Base-by-base conservation (phyloP, 2,797 vertebrate species). In the Leucoraja ocellata region DNA sequence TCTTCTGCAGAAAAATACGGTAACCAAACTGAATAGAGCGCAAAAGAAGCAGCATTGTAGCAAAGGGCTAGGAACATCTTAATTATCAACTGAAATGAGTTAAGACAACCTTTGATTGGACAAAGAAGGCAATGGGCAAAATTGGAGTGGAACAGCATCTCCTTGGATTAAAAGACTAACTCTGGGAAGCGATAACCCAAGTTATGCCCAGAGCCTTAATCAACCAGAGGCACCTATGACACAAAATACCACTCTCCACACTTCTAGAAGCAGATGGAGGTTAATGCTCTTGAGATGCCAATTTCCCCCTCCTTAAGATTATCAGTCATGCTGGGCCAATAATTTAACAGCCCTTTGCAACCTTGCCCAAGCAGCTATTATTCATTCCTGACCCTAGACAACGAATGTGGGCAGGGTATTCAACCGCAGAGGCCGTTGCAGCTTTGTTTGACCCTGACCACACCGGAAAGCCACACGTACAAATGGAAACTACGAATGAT, bases 31-130 rank as follows among this genome's bases (percentile, higher is more conserved):
- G 36, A 88, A 88, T 88, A 68, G n/a, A 88, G n/a, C 84, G 11
- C 28, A 88, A 74, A 91, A 91, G 23, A 91, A 74, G 90, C 36
- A 91, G 36, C 68, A 54, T 74, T 46, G 68, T 74, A 91, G 90
- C 71, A 39, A 73, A 91, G 90, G 90, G 68, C 36, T 91, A 36
- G 68, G 90, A 91, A 36, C 71, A 39, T 74, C 65, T 74, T 39
- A 73, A 91, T 91, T 39, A 71, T 74, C 36, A 91, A 73, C 9
- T 74, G 39, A 91, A 74, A 73, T 74, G 39, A 46, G 1, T 88
- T 74, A 91, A 71, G 65, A 54, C 36, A 91, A 73, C 71, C 71
- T 91, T 46, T 91, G n/a, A 18, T 73, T 68, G 90, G 36, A 74
- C 39, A 68, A 46, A 18, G 65, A n/a, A 91, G 63, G 65, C 63